Evolutionary conservation across 1,140 invertebrate species (phyloP).

Genomic region (Maconellicoccus hirsutus): DNA sequence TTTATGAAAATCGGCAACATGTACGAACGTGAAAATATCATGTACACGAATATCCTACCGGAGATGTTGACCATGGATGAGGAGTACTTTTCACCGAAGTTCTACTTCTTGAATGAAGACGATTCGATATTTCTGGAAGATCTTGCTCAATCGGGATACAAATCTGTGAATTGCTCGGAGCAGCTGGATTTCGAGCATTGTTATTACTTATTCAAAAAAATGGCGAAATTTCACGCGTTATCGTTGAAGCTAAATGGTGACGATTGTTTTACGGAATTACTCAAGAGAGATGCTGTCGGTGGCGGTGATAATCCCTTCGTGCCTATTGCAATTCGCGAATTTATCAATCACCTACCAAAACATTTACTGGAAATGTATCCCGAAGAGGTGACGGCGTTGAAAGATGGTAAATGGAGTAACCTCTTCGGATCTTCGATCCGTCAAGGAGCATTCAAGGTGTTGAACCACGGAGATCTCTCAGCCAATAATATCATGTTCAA

Average conservation of each 20-base stretch:
- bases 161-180: too few species aligned
- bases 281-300: background rate
- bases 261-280: background rate
- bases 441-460: background rate
- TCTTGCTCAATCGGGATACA: too few species aligned
- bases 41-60: too few species aligned
- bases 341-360: background rate
- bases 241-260: background rate
- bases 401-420: background rate
- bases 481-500: background rate
- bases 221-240: slow-evolving; percentile 6
- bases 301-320: too few species aligned
- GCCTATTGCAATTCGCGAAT: background rate
- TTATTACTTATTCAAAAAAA: background rate
- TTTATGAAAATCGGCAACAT: too few species aligned
- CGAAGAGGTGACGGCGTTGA: background rate
- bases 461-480: background rate
- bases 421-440: too few species aligned
- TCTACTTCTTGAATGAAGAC: too few species aligned
- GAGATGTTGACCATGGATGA: too few species aligned
- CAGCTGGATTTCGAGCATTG: background rate
- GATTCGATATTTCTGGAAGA: too few species aligned
- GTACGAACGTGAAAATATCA: too few species aligned
- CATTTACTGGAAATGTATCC: background rate
- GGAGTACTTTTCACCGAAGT: too few species aligned